Evolutionary conservation across 2,113 vertebrate species (phyloP).

Genomic region (Rattus norvegicus): DNA sequence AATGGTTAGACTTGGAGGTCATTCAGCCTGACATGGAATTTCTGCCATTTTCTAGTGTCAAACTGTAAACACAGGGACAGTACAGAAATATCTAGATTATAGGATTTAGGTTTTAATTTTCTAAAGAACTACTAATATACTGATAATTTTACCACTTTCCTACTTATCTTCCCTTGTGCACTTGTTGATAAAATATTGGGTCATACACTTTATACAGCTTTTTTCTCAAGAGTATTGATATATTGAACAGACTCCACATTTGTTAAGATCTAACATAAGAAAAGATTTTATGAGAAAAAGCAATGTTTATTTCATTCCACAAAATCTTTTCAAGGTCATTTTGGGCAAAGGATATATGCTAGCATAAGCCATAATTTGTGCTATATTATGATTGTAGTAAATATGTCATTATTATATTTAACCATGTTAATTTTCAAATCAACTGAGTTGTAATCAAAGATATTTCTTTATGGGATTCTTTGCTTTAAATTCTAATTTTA

Average conservation of each 20-base stretch:
- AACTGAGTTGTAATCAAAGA: neutral
- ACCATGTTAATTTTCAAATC: neutral
- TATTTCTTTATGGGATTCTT: neutral
- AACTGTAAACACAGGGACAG: neutral
- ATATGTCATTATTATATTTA: neutral
- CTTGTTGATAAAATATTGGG: neutral
- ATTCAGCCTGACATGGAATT: neutral
- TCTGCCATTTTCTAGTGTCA: neutral
- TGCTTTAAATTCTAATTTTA: slow-evolving; percentile 22
- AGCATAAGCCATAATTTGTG: neutral
- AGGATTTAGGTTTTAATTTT: neutral
- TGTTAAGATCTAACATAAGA: neutral
- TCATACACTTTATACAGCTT: neutral
- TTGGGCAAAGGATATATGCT: neutral
- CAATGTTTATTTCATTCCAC: neutral
- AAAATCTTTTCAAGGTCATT: neutral
- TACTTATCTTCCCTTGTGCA: neutral
- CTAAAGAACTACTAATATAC: neutral
- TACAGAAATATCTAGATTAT: neutral
- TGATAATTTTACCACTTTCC: neutral
- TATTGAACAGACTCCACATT: neutral
- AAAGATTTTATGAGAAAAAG: neutral
- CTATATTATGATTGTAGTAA: neutral
- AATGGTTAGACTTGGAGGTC: neutral
- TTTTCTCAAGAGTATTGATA: neutral